Evolutionary conservation across 2,888 invertebrate species (phyloP).

Genomic region (Cheilosia impressa): DNA sequence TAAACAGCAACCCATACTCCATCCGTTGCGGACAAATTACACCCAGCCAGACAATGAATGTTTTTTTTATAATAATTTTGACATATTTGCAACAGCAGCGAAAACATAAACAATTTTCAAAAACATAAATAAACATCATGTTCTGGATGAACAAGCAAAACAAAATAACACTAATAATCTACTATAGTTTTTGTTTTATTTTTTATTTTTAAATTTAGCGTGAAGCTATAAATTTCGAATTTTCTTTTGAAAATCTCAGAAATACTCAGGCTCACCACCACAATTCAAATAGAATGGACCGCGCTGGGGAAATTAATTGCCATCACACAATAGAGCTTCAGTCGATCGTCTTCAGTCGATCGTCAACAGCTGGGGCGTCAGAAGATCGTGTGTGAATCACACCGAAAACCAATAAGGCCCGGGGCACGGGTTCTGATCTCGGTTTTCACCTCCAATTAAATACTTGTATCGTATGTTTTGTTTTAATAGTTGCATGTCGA

Average conservation of each 20-base stretch:
- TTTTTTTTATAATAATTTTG: slow-evolving; percentile 46
- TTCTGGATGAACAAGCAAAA: slow-evolving; percentile 15
- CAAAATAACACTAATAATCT: slow-evolving; percentile 18
- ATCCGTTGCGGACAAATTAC: neutral
- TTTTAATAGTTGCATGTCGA: slow-evolving; percentile 70
- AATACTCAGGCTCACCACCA: slow-evolving; percentile 33
- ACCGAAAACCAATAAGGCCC: slow-evolving; percentile 2
- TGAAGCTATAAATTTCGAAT: slow-evolving; percentile 48
- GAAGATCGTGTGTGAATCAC: slow-evolving; percentile 21
- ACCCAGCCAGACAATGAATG: slow-evolving; percentile 30
- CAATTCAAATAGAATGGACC: slow-evolving; percentile 51
- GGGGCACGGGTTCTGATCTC: slow-evolving; percentile 55
- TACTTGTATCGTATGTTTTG: slow-evolving; percentile 52
- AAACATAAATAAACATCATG: slow-evolving; percentile 64
- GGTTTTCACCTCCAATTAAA: slow-evolving; percentile 69
- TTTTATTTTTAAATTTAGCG: slow-evolving; percentile 54
- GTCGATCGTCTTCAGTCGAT: neutral
- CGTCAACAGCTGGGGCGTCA: slow-evolving; percentile 65
- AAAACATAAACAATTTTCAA: slow-evolving; percentile 59
- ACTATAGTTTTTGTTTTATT: slow-evolving; percentile 4
- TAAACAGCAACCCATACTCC: slow-evolving; percentile 34
- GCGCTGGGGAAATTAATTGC: slow-evolving; percentile 20
- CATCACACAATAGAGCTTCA: neutral
- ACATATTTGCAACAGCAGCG: slow-evolving; percentile 55
- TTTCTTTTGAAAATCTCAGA: slow-evolving; percentile 52